Base-by-base conservation (phyloP, 2,797 vertebrate species). In the Morelia viridis region DNA sequence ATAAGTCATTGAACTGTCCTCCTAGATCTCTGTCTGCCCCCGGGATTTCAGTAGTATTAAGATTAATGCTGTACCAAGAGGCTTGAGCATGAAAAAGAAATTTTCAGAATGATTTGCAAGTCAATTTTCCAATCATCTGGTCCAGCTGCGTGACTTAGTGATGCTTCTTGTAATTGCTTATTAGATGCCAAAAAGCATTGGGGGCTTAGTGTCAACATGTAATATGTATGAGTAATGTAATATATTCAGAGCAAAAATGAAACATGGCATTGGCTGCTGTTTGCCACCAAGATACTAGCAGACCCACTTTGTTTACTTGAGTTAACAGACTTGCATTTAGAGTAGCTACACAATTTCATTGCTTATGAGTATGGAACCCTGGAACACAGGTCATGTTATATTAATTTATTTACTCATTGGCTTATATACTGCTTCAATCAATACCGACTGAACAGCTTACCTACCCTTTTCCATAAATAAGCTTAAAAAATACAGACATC, bases 31-130 rank as follows among this genome's bases (percentile, higher is more conserved):
- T 17, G 1, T 2, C 50, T 62, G 31, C 24, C n/a, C 0, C n/a
- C 0, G 1, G 0, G 1, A 88, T 2, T 9, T n/a, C 9, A 0
- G 0, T 65, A 41, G 2, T 0, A 0, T 53, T 64, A 87, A 26
- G 50, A n/a, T 35, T 83, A 50, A 56, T 60, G 85, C 57, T 64
- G 90, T 90, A 35, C 28, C 53, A 1, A 87, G 58, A 17, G 53
- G 0, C 2, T 56, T 1, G 50, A 31, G 41, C 31, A 89, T 0
- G 0, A 31, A 9, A 22, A 85, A 57, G 57, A 80, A 90, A 56
- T 31, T 62, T 93, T 89, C 64, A 60, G 91, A 93, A 28, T 10
- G 87, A 88, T 17, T 88, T 41, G n/a, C 13, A 89, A 91, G n/a
- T 60, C 87, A 56, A 1, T 89, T 94, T 95, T 89, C n/a, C 13